Conservation (phyloP, 92 coral and sea anemone species). For the Epizoanthus rinbou region DNA sequence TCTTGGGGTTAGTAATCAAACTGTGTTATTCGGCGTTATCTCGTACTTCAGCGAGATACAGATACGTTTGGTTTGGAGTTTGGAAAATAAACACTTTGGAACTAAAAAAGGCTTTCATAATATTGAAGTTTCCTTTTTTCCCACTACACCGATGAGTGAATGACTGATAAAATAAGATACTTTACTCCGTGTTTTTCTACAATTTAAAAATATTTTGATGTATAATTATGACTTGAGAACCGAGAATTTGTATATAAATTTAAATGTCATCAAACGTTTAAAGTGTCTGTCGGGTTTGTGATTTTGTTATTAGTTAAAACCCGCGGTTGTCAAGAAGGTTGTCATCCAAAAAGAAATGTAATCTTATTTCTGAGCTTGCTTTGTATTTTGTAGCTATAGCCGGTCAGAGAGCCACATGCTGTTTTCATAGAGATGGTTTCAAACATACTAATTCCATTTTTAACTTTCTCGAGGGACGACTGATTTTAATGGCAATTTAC, state of each 20-base stretch:
- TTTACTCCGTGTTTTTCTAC: too few relatives aligned
- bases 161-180: too few relatives aligned
- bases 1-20: neutral
- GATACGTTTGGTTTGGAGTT: neutral
- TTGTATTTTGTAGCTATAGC: too few relatives aligned
- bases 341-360: slow-evolving; percentile 1
- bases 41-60: neutral
- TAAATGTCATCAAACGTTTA: neutral
- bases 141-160: too few relatives aligned
- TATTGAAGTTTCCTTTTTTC: neutral
- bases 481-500: neutral
- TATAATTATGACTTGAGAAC: neutral
- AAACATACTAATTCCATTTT: neutral
- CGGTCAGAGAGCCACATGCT: neutral
- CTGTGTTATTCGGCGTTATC: slow-evolving; percentile 6
- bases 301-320: neutral
- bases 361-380: neutral
- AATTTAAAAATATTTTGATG: too few relatives aligned
- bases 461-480: neutral
- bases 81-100: neutral
- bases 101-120: neutral
- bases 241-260: neutral
- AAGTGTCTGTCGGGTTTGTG: neutral
- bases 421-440: neutral
- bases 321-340: neutral